Percentiles rank a stretch among this genome's conserved stretches.
Evolutionary conservation across 2,888 invertebrate genomes (phyloP).

Genomic region (Abscondita cerata): DNA sequence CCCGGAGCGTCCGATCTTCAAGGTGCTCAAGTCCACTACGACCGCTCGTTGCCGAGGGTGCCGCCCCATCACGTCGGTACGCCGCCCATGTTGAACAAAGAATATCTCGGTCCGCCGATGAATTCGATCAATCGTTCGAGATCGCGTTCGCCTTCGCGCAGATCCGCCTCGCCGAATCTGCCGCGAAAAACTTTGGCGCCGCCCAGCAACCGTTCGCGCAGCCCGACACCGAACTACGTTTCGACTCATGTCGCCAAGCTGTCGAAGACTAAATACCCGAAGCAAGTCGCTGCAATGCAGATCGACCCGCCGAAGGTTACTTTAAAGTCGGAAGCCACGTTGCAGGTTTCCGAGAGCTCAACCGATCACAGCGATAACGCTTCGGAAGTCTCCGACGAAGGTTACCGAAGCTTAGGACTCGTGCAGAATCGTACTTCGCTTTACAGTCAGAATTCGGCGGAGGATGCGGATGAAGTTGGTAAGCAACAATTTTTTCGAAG

Average conservation of each 20-base stretch:
- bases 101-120: slow-evolving; percentile 56
- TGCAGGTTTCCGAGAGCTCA: slow-evolving; percentile 47
- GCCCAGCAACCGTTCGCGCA: slow-evolving; percentile 56
- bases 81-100: slow-evolving; percentile 42
- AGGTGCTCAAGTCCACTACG: slow-evolving; percentile 88
- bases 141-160: slow-evolving; percentile 54
- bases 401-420: slow-evolving; percentile 80
- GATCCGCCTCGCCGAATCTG: slow-evolving; percentile 56
- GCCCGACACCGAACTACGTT: slow-evolving; percentile 63
- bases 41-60: slow-evolving; percentile 62
- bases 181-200: slow-evolving; percentile 51
- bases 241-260: slow-evolving; percentile 57
- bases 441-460: slow-evolving; percentile 75
- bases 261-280: slow-evolving; percentile 39
- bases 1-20: slow-evolving; percentile 73
- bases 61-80: slow-evolving; percentile 40
- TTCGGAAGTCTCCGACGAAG: slow-evolving; percentile 85
- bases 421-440: slow-evolving; percentile 72
- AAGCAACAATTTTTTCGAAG: too few species aligned
- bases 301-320: slow-evolving; percentile 54
- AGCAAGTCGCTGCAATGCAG: slow-evolving; percentile 63
- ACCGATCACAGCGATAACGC: slow-evolving; percentile 76
- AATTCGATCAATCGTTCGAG: slow-evolving; percentile 56
- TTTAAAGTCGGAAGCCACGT: slow-evolving; percentile 59
- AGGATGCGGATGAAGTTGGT: slow-evolving; percentile 77